A percentile compares a stretch with the other conserved stretches of the same genome.
Conservation (phyloP, 2,113 vertebrate species). For the Podarcis raffonei region DNA sequence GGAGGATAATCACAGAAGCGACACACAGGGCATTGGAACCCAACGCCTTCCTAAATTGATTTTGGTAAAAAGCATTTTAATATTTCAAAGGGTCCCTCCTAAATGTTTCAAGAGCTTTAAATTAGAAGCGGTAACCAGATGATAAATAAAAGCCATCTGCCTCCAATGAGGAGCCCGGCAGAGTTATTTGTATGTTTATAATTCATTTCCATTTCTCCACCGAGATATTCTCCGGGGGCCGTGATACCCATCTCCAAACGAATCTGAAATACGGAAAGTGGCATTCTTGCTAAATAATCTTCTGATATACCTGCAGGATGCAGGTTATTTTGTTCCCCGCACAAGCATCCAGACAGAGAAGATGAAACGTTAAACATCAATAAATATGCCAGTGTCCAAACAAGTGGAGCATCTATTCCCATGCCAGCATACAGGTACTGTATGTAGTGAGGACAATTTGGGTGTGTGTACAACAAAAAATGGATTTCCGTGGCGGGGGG, state of each 20-base stretch:
- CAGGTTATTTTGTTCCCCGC: constrained; percentile 36
- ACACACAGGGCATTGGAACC: neutral
- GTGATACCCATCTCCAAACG: constrained; percentile 47
- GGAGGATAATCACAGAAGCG: neutral
- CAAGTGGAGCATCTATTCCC: constrained; percentile 46
- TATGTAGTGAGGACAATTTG: constrained; percentile 8
- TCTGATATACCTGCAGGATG: constrained; percentile 18
- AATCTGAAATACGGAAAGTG: constrained; percentile 49
- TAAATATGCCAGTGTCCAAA: constrained; percentile 56
- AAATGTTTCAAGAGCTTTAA: constrained; percentile 74
- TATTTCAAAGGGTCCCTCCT: constrained; percentile 65
- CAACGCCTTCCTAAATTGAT: constrained; percentile 33
- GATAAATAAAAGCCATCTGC: constrained; percentile 53
- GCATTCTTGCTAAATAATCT: constrained; percentile 55
- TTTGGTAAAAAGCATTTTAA: constrained; percentile 65
- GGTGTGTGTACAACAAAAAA: constrained; percentile 36
- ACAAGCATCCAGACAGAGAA: constrained; percentile 47
- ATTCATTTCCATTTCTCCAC: constrained; percentile 55
- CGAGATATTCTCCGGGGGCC: constrained; percentile 53
- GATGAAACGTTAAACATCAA: constrained; percentile 64
- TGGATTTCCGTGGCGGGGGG: constrained; percentile 25
- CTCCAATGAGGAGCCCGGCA: constrained; percentile 30
- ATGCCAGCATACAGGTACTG: constrained; percentile 50
- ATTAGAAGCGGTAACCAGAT: constrained; percentile 70
- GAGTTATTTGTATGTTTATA: constrained; percentile 60